Evolutionary conservation across 2,797 vertebrate genomes (phyloP).

Genomic region (Xiphophorus birchmanni): DNA sequence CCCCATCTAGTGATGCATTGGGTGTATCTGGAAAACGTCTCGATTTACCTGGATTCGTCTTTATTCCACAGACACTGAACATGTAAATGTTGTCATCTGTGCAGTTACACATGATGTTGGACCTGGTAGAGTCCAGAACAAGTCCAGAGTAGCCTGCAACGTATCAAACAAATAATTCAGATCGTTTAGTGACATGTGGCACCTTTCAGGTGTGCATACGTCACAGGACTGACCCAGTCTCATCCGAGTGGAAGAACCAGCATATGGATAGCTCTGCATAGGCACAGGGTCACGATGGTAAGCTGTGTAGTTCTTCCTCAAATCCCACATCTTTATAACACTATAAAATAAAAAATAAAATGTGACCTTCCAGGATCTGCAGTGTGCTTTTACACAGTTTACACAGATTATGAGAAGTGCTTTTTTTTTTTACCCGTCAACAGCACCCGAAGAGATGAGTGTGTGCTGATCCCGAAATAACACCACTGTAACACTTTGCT

Average conservation of each 20-base stretch:
- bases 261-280: constrained; percentile 86
- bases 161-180: constrained; percentile 12
- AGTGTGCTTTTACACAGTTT: neutral
- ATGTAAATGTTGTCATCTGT: constrained; percentile 96
- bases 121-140: constrained; percentile 87
- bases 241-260: constrained; percentile 88
- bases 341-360: constrained; percentile 65
- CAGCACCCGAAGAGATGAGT: constrained; percentile 94
- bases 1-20: constrained; percentile 60
- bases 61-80: constrained; percentile 89
- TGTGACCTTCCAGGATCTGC: rapidly evolving
- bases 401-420: neutral
- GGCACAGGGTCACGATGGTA: constrained; percentile 87
- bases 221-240: constrained; percentile 84
- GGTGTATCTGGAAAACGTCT: neutral
- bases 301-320: constrained; percentile 89
- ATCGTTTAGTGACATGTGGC: neutral
- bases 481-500: constrained; percentile 97
- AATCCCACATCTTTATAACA: constrained; percentile 94
- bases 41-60: constrained; percentile 86
- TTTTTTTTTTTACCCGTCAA: constrained; percentile 88
- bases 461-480: constrained; percentile 92
- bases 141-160: constrained; percentile 92
- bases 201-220: neutral
- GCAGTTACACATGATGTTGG: constrained; percentile 92